Evolutionary conservation across 2,797 vertebrate genomes (phyloP).

Genomic region (Pteronotus mesoamericanus): DNA sequence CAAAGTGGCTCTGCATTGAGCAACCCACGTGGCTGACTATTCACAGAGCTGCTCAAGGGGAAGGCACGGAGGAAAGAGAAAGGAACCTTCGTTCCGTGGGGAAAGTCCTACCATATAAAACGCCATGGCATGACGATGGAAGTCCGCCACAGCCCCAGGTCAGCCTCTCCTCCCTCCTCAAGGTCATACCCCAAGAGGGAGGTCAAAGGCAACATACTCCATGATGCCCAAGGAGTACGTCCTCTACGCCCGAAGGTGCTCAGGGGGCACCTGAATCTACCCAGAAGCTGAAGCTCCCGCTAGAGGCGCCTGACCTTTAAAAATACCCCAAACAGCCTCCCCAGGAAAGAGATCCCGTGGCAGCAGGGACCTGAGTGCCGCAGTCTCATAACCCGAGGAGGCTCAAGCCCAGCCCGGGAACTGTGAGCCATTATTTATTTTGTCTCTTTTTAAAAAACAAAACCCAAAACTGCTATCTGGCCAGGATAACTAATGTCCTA

Average conservation of each 20-base stretch:
- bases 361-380: neutral
- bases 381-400: neutral
- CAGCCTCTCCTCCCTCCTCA: neutral
- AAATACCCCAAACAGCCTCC: neutral
- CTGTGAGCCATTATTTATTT: neutral
- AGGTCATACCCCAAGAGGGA: neutral
- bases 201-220: neutral
- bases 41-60: neutral
- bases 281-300: neutral
- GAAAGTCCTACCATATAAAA: conserved; percentile 12
- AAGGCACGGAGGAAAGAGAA: neutral
- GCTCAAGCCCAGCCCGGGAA: neutral
- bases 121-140: neutral
- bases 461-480: neutral
- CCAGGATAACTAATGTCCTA: neutral
- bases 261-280: neutral
- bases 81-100: neutral
- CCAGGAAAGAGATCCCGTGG: neutral
- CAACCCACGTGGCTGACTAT: neutral
- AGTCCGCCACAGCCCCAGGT: neutral
- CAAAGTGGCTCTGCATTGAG: neutral
- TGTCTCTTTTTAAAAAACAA: neutral
- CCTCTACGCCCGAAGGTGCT: neutral
- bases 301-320: neutral
- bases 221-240: no score